Evolutionary conservation across 2,797 vertebrate genomes (phyloP), one percentile per base, ranked within the genome.

Genomic region (Bufotes viridis): DNA sequence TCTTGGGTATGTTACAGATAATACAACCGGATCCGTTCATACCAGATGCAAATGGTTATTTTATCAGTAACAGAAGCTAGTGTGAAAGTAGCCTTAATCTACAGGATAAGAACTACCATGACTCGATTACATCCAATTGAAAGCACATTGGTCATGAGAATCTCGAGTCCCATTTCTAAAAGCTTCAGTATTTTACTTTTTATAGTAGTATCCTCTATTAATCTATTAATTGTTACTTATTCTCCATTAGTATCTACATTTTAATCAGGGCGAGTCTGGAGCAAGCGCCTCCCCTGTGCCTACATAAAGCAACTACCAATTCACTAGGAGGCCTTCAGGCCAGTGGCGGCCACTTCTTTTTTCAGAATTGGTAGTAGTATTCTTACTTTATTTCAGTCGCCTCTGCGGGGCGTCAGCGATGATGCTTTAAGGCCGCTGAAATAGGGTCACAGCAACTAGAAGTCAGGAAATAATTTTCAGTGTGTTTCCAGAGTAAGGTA

Each of bases 401-500:
- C 12, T 75, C 29, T 29, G 22, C 29, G 42, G 1, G 8, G 6
- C 20, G 51, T 22, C 42, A 49, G 7, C 10, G 42, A 84, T 22
- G 14, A 22, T 17, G 6, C 18, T 20, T 60, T 60, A 63, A n/a
- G 61, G 70, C 76, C 84, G 83, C 70, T 76, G 18, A 18, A 55
- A 53, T 86, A 60, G 22, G 51, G 75, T 69, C 26, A 83, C 61
- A 69, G 60, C 53, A 61, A 78, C 67, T 0, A 76, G 87, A 78
- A 90, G 7, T 51, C 69, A 67, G 55, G 81, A 88, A 24, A 67
- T 60, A 29, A 24, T 76, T 74, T 81, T 76, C 89, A 90, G 0
- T 83, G 69, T 86, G 29, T 86, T 86, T 79, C 14, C 18, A 53
- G 74, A 88, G 84, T 89, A 91, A 90, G 74, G 78, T 85, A 86